phyloP scores from a whole-genome alignment of 2,797 vertebrate species.

The Psittacula echo region DNA sequence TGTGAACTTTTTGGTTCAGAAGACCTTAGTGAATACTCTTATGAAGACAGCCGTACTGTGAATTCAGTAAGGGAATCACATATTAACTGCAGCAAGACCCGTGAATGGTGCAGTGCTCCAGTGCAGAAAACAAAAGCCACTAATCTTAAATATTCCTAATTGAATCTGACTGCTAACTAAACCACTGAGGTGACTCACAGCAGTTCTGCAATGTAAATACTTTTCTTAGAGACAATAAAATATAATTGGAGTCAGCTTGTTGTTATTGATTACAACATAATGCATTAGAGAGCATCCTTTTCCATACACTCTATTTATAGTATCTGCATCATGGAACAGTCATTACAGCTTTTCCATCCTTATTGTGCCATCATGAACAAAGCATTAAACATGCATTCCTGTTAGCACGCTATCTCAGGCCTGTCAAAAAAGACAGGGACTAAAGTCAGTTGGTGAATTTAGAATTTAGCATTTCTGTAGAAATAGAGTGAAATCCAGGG shows the following conservation, averaged over 20 bases:
- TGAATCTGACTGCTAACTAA: conserved; percentile 17
- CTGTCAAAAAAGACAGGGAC: neutral
- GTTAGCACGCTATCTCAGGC: neutral
- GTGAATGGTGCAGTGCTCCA: neutral
- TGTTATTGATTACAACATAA: conserved; percentile 50
- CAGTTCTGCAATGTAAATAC: conserved; percentile 19
- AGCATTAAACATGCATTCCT: neutral
- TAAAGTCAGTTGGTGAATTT: neutral
- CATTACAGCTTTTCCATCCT: neutral
- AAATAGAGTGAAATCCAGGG: neutral
- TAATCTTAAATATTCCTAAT: neutral
- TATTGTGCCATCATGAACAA: neutral
- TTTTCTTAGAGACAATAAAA: conserved; percentile 34
- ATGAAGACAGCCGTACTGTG: neutral
- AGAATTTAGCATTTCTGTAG: neutral
- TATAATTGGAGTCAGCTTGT: conserved; percentile 33
- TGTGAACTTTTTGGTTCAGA: neutral
- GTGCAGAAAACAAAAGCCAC: neutral
- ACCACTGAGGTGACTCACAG: neutral
- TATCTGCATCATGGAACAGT: conserved; percentile 33
- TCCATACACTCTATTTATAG: conserved; percentile 55
- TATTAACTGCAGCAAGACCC: neutral
- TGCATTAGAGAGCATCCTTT: neutral
- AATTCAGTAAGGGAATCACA: neutral
- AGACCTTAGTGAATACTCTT: neutral